Evolutionary conservation across 2,113 vertebrate species (phyloP), one percentile per base, ranked within the genome.

Genomic region (Plestiodon gilberti): DNA sequence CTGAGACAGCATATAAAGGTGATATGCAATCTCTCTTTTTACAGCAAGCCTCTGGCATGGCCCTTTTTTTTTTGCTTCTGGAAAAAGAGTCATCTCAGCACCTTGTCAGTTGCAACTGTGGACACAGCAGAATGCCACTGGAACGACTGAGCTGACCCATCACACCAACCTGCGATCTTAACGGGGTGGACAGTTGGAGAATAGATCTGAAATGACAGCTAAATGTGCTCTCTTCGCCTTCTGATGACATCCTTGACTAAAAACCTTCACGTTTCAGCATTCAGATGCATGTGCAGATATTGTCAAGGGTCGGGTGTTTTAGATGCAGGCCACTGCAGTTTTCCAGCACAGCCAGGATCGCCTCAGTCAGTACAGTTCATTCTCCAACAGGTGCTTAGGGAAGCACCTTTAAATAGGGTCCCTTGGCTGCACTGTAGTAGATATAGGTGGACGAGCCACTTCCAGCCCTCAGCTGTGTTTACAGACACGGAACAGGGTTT

Each of bases 241-340:
- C 59, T 17, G 87, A 87, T 88, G 82, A 81, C 85, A 89, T 78
- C 40, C 73, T 33, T 87, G 43, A 85, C 83, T 85, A 88, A 86
- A 87, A 83, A 90, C 59, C 77, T 74, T 84, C 61, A 52, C 4
- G 43, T 38, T 80, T 64, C 48, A 74, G 71, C 30, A 20, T 25
- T 61, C 70, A 71, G 75, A 57, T 38, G 48, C 77, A 81, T 25
- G 13, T 83, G 85, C 9, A 14, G 3, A 48, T 6, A 0, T 22
- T 2, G 40, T 74, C 84, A 71, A 59, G 76, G 0, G 3, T 33
- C 13, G 48, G 62, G 73, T 75, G 22, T 25, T 85, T 35, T 82
- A 88, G 88, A 88, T 76, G 20, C 22, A 43, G 9, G 75, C 40
- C 67, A 30, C 28, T 13, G 25, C 79, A 35, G 62, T 87, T 88